Conservation (phyloP, 2,797 vertebrate species). For the Catharus ustulatus region DNA sequence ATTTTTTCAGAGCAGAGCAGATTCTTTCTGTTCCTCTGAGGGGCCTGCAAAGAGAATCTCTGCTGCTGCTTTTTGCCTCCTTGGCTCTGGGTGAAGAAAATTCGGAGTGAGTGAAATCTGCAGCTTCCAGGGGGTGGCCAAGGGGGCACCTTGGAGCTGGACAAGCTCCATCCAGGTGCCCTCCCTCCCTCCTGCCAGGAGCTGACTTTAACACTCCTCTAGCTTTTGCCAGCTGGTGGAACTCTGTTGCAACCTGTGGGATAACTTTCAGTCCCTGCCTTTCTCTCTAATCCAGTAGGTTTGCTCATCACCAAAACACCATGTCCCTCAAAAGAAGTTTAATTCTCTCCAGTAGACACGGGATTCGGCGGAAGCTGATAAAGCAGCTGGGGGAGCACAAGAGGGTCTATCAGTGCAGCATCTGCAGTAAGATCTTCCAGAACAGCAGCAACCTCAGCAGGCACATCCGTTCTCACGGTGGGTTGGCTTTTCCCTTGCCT, state of each 20-base stretch:
- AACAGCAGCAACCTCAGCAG: conserved; percentile 99
- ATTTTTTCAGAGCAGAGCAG: background rate
- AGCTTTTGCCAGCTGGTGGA: conserved; percentile 22
- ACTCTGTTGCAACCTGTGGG: conserved; percentile 36
- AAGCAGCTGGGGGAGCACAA: conserved; percentile 89
- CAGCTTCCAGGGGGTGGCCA: background rate
- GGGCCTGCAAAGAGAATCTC: background rate
- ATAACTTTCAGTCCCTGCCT: conserved; percentile 52
- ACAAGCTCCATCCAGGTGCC: background rate
- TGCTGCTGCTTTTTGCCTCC: background rate
- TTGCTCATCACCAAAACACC: conserved; percentile 74
- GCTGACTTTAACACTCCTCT: conserved; percentile 5
- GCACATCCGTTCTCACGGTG: conserved; percentile 95
- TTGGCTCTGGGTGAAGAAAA: background rate
- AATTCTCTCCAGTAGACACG: conserved; percentile 78
- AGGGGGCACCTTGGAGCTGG: background rate
- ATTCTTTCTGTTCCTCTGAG: background rate
- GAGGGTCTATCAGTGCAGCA: conserved; percentile 90
- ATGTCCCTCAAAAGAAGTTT: conserved; percentile 79
- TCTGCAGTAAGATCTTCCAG: conserved; percentile 96
- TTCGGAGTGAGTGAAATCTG: background rate
- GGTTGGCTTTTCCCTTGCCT: background rate
- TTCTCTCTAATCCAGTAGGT: conserved; percentile 70
- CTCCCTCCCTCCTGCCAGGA: background rate
- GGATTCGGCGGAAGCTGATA: conserved; percentile 79